Conservation (phyloP, 2,797 vertebrate species). For the Florisuga fusca region DNA sequence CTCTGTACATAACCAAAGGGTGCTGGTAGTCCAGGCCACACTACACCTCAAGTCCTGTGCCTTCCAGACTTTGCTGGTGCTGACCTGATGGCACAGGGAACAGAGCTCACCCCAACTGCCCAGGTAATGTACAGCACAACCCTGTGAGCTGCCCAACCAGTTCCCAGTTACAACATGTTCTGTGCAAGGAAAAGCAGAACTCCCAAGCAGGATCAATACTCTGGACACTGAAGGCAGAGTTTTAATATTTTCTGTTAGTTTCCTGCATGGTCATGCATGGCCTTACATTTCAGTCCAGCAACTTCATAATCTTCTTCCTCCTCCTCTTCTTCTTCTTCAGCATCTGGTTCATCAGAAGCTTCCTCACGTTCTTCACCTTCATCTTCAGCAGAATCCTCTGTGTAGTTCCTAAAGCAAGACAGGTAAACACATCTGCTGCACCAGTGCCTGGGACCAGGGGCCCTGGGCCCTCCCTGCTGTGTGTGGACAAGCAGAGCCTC, state of each 20-base stretch:
- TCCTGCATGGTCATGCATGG: background rate
- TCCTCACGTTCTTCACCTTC: conserved; percentile 86
- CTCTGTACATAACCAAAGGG: background rate
- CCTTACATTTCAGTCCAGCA: conserved; percentile 92
- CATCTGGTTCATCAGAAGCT: conserved; percentile 84
- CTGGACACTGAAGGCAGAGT: background rate
- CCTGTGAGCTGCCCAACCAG: background rate
- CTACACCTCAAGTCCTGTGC: background rate
- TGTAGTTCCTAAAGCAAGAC: conserved; percentile 85
- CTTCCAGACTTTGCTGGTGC: background rate
- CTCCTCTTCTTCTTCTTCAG: conserved; percentile 83
- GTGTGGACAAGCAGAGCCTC: background rate
- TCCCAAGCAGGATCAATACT: background rate
- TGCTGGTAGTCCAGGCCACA: background rate
- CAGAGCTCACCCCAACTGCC: background rate
- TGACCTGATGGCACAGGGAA: background rate
- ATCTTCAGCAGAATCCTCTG: conserved; percentile 89
- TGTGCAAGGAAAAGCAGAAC: background rate
- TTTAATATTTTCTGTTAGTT: background rate
- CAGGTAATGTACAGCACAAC: background rate
- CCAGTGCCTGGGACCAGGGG: background rate
- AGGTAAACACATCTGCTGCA: background rate
- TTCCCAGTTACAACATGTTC: background rate
- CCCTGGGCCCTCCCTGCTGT: background rate
- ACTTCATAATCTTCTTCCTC: conserved; percentile 89